These are phyloP conservation scores for Brachylomia viminalis DNA, from an alignment of 2,888 invertebrate species.

Conservation along the genomic window DNA sequence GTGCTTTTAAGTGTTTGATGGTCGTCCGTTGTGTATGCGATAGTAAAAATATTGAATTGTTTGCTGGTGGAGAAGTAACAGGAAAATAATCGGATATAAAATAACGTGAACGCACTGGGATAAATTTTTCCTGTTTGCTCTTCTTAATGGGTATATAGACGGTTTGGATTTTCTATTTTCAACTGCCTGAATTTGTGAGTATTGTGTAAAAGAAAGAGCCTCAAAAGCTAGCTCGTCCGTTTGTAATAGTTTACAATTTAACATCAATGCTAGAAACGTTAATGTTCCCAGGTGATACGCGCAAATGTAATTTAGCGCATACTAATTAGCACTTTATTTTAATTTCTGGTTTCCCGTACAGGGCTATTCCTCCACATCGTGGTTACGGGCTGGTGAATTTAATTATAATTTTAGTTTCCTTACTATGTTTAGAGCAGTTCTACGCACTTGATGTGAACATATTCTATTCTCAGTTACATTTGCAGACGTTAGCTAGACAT, in stretches of 20 bases:
- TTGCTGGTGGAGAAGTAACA: background rate
- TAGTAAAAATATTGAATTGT: conserved; percentile 27
- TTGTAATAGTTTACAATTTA: background rate
- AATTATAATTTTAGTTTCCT: conserved; percentile 55
- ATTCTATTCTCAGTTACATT: conserved; percentile 71
- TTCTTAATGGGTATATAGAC: background rate
- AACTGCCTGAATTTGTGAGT: background rate
- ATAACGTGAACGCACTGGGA: conserved; percentile 4
- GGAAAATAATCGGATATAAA: conserved; percentile 25
- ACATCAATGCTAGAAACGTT: background rate
- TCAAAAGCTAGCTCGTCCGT: background rate
- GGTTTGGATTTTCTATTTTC: background rate
- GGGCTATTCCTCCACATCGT: conserved; percentile 10
- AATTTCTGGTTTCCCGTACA: conserved; percentile 52
- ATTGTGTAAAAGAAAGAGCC: background rate
- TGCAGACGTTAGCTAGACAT: conserved; percentile 72
- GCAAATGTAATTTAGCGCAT: conserved; percentile 32
- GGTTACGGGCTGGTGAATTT: conserved; percentile 37
- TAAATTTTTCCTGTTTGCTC: conserved; percentile 40
- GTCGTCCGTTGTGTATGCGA: conserved; percentile 43
- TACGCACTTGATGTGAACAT: conserved; percentile 52
- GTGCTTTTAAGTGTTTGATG: conserved; percentile 26
- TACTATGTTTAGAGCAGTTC: conserved; percentile 40
- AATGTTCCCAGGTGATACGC: background rate
- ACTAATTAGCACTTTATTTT: conserved; percentile 29